phyloP scores from a whole-genome alignment of 2,797 vertebrate genomes.

The Pelochelys cantorii region DNA sequence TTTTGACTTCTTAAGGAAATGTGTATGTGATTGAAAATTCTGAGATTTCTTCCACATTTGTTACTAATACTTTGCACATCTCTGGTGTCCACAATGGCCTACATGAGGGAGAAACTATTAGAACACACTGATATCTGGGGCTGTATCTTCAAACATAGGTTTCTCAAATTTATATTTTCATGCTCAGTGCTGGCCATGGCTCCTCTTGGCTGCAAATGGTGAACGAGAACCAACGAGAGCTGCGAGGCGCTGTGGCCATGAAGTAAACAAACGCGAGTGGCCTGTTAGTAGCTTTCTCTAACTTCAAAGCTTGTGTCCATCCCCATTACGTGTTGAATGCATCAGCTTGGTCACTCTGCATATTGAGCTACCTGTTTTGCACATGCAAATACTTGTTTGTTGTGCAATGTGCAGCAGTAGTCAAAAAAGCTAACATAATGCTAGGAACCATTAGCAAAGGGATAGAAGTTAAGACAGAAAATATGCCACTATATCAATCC shows the following conservation, averaged over 20 bases:
- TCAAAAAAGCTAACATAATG: background rate
- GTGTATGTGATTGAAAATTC: background rate
- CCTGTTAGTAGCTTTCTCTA: background rate
- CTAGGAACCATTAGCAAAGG: background rate
- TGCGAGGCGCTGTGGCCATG: no score
- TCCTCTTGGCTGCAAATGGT: no score
- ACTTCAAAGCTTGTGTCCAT: background rate
- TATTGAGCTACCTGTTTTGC: background rate
- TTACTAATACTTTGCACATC: background rate
- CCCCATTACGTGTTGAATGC: background rate
- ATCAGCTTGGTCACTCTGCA: background rate
- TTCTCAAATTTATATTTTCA: background rate
- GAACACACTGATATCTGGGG: rapidly evolving
- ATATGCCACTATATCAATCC: background rate
- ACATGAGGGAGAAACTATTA: background rate
- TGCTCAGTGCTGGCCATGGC: background rate
- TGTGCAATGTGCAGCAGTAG: background rate
- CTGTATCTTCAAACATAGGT: background rate
- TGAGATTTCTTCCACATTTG: background rate
- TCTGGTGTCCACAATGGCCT: background rate
- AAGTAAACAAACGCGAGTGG: no score
- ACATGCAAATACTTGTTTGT: background rate
- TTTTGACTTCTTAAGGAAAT: background rate
- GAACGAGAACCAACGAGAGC: no score
- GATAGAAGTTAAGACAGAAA: background rate